A percentile compares a stretch with the other conserved stretches of the same genome.
phyloP scores from a whole-genome alignment of 1,140 invertebrate species.

The Solen grandis region DNA sequence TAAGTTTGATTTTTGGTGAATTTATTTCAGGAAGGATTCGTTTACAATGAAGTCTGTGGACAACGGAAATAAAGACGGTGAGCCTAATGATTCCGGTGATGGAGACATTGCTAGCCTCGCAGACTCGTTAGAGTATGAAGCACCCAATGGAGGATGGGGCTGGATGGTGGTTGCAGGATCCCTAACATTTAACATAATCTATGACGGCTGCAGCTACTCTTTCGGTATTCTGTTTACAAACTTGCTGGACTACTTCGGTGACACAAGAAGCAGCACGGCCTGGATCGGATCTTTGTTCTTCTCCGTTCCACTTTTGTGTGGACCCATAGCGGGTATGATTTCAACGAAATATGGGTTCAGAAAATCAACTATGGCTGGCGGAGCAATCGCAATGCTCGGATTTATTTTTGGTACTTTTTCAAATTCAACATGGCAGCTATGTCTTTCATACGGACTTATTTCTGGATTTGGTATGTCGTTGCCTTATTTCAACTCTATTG shows the following conservation, averaged over 20 bases:
- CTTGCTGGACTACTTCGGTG: constrained; percentile 90
- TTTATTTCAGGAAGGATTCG: too few relatives aligned
- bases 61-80: too few relatives aligned
- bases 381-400: constrained; percentile 87
- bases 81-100: too few relatives aligned
- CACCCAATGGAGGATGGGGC: constrained; percentile 90
- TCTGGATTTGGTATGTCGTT: constrained; percentile 92
- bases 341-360: constrained; percentile 92
- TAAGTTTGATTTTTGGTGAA: too few relatives aligned
- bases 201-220: constrained; percentile 87
- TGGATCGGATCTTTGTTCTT: constrained; percentile 84
- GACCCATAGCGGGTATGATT: constrained; percentile 92
- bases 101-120: too few relatives aligned
- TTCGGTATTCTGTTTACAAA: constrained; percentile 83
- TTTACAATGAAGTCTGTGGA: too few relatives aligned
- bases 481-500: constrained; percentile 89
- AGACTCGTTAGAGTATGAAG: neutral
- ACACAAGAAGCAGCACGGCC: constrained; percentile 92
- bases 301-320: constrained; percentile 85
- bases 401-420: constrained; percentile 89
- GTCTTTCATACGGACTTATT: constrained; percentile 92
- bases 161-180: constrained; percentile 90
- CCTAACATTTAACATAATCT: constrained; percentile 94
- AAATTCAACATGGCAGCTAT: constrained; percentile 83
- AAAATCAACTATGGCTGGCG: constrained; percentile 88